These are phyloP conservation scores for Chloromyia formosa DNA, from an alignment of 2,888 invertebrate genomes.

Conservation along the genomic window DNA sequence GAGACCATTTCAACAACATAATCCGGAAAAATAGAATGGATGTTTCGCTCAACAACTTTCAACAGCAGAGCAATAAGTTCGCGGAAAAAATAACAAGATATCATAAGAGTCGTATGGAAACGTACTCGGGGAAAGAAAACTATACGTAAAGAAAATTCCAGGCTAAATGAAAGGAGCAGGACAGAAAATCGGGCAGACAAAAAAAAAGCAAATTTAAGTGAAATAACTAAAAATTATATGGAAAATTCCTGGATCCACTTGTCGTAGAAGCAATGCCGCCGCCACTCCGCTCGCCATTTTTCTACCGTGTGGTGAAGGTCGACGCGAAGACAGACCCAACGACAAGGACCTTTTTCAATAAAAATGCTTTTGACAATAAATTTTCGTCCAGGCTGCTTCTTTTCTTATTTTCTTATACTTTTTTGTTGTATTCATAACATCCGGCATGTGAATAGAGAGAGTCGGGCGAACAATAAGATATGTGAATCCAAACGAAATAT, in stretches of 20 bases:
- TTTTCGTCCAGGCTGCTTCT: constrained; percentile 32
- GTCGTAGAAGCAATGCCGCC: constrained; percentile 28
- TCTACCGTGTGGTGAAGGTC: neutral
- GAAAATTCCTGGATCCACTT: constrained; percentile 30
- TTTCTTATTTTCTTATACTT: neutral
- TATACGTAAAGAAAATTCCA: neutral
- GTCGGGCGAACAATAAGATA: neutral
- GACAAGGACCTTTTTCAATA: constrained; percentile 32
- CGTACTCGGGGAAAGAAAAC: neutral
- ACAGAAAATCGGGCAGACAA: neutral
- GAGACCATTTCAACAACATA: constrained; percentile 35
- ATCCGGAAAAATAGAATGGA: constrained; percentile 32
- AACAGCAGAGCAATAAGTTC: neutral
- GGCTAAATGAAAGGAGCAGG: neutral
- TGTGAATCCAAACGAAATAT: neutral
- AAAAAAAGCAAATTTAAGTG: constrained; percentile 1
- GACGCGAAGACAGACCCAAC: neutral
- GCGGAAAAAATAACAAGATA: constrained; percentile 13
- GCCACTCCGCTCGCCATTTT: neutral
- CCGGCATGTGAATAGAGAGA: neutral
- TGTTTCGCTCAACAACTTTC: constrained; percentile 30
- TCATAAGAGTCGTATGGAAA: neutral
- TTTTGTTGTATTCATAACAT: too few relatives aligned
- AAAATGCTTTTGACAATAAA: constrained; percentile 38
- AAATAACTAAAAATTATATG: constrained; percentile 30